Percentiles rank a stretch among this genome's conserved stretches.
Evolutionary conservation across 2,888 invertebrate genomes (phyloP).

Genomic region (Lithosia quadra): DNA sequence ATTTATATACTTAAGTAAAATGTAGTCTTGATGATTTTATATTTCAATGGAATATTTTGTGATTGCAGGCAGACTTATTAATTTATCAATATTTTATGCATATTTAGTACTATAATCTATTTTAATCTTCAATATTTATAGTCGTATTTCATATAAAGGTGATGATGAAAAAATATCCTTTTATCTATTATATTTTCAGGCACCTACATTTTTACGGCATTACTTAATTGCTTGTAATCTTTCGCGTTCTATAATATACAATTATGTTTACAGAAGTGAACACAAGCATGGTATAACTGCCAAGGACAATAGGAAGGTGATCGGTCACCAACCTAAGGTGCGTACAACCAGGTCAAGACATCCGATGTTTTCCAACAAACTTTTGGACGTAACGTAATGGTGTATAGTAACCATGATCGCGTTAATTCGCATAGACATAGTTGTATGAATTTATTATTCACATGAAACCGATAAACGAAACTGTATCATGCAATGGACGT

Average conservation of each 20-base stretch:
- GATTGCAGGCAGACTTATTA: slow-evolving; percentile 50
- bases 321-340: neutral
- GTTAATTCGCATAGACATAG: neutral
- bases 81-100: slow-evolving; percentile 49
- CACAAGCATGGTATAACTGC: neutral
- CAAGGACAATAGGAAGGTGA: neutral
- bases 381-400: neutral
- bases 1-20: slow-evolving; percentile 22
- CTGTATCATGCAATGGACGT: slow-evolving; percentile 77
- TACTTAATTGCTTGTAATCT: slow-evolving; percentile 40
- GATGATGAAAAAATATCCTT: slow-evolving; percentile 77
- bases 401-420: neutral
- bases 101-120: slow-evolving; percentile 54
- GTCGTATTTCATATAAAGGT: slow-evolving; percentile 61
- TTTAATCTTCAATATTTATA: slow-evolving; percentile 60
- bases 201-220: slow-evolving; percentile 76
- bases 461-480: slow-evolving; percentile 64
- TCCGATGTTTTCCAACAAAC: neutral
- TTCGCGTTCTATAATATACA: neutral
- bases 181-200: slow-evolving; percentile 75
- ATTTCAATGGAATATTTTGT: slow-evolving; percentile 46
- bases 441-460: slow-evolving; percentile 56
- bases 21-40: slow-evolving; percentile 21
- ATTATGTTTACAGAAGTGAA: neutral
- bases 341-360: neutral